Conservation (phyloP, 92 coral and sea anemone genomes). For the Anthopleura xanthogrammica region DNA sequence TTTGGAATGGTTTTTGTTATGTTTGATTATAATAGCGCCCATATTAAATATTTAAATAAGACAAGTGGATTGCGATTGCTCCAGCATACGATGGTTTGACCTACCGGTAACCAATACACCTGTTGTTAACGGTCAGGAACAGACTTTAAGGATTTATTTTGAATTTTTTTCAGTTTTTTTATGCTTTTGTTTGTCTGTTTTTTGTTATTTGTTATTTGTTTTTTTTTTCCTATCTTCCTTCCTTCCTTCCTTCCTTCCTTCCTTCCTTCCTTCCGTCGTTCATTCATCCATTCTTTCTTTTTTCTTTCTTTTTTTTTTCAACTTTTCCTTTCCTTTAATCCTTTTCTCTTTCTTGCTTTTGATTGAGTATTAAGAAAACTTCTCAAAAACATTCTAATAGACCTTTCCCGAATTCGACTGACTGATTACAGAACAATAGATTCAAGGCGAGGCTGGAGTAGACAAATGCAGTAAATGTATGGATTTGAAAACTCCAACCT, state of each 20-base stretch:
- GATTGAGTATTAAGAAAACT: no score
- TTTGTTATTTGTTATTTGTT: background rate
- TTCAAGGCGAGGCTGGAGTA: no score
- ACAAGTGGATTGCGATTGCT: slow-evolving; percentile 3
- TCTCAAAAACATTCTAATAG: no score
- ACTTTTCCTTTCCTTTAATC: background rate
- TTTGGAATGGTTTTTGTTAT: background rate
- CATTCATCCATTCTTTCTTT: no score
- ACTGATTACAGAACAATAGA: no score
- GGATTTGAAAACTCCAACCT: no score
- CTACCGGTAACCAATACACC: background rate
- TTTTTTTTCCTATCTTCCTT: background rate
- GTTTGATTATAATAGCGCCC: background rate
- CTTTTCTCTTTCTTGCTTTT: background rate
- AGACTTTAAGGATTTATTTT: no score
- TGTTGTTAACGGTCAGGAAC: background rate
- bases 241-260: background rate
- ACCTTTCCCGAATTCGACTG: no score
- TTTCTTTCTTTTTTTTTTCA: no score
- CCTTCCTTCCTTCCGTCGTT: background rate
- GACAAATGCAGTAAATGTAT: no score
- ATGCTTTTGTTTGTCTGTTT: no score
- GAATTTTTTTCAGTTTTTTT: no score
- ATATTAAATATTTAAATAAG: background rate
- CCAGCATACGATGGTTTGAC: background rate